Base-by-base conservation (phyloP, 1,140 invertebrate genomes). In the Meloidogyne exigua region DNA sequence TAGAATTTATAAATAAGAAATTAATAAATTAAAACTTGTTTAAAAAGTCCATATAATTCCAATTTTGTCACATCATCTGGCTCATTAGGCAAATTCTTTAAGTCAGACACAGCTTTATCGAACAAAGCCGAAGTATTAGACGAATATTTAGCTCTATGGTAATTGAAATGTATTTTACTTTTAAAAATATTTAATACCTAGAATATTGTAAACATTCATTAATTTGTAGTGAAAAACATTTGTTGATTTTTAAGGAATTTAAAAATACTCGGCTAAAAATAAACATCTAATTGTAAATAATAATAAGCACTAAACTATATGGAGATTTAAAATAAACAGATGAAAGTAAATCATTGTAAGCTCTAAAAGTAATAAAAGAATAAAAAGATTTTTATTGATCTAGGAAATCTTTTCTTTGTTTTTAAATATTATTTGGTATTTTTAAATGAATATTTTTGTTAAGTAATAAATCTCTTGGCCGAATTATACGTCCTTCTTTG, bases 1-100 rank as follows among this genome's bases (percentile, higher is more conserved):
- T 62, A 23, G 49, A 42, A 26, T 21, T 72, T 44, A 3, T 15
- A 72, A 42, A 23, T 21, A 70, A 26, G 36, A 62, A 71, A 42
- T 76, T 10, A 57, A 26, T 9, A 73, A 26, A 65, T 21, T 10
- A 82, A 32, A 32, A 90, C 90, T 87, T 90, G 90, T 82, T 91
- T 91, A 81, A 89, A 91, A 18, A 91, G 83, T 25, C 84, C 90
- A 86, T 91, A 91, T 9, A 91, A 81, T 81, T 90, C 86, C 18
- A 91, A 82, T 83, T 91, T 91, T 0, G 87, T 83, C 49, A 89
- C 88, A 88, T 91, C 91, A 62, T 89, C 90, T 70, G 89, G 88
- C 62, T 90, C 90, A 76, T 89, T 86, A 76, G 86, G 85, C 25
- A 90, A 80, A 5, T 81, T 82, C 67, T 87, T 87, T 3, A 90